phyloP scores from a whole-genome alignment of 2,797 vertebrate genomes.

The Pteronotus mesoamericanus region DNA sequence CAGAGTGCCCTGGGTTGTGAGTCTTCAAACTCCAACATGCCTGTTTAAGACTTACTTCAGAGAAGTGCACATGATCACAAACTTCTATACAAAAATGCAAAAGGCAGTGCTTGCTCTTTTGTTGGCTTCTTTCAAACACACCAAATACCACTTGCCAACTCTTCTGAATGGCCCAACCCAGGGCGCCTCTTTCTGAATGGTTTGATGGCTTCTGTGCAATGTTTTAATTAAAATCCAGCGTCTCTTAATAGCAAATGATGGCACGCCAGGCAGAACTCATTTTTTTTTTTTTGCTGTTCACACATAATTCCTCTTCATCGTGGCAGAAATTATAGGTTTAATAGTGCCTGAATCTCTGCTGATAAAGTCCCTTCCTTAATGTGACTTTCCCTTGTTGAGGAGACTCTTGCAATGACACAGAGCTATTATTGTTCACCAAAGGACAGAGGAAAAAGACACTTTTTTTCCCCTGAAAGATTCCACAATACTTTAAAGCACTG shows the following conservation, averaged over 20 bases:
- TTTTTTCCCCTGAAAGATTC: background rate
- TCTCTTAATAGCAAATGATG: background rate
- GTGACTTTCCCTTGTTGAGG: background rate
- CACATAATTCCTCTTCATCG: background rate
- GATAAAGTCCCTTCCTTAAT: too few relatives aligned
- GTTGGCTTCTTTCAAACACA: background rate
- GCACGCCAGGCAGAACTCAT: background rate
- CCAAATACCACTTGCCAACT: background rate
- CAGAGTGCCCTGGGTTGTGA: background rate
- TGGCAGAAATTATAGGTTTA: background rate
- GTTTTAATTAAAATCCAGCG: conserved; percentile 36
- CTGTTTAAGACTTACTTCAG: background rate
- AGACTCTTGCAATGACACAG: background rate
- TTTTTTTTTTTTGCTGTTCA: conserved; percentile 41
- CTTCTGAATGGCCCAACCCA: background rate
- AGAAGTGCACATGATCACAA: accelerated
- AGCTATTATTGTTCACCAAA: background rate
- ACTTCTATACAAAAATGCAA: background rate
- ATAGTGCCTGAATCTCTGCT: background rate
- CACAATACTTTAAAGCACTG: background rate
- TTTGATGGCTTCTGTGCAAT: background rate
- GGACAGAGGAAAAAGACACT: background rate
- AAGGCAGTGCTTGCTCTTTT: background rate
- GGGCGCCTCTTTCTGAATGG: background rate
- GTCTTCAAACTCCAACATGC: background rate